These are phyloP conservation scores for Cetonia aurata DNA, from an alignment of 2,888 invertebrate species.

Conservation along the genomic window DNA sequence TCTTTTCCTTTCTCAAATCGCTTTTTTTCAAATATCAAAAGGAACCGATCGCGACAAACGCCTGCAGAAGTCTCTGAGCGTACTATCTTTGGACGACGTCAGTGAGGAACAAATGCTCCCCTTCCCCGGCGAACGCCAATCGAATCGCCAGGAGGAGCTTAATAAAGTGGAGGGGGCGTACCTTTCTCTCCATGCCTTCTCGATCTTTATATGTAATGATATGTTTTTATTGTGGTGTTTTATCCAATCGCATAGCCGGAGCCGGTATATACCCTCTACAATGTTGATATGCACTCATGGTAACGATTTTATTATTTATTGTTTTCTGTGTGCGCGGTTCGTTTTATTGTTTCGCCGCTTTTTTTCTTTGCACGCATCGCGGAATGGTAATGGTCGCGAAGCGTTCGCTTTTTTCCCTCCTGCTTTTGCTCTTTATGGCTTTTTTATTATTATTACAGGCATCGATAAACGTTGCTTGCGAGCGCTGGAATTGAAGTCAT, in stretches of 20 bases:
- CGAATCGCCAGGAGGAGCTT: conserved; percentile 61
- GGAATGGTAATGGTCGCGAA: conserved; percentile 20
- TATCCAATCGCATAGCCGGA: conserved; percentile 61
- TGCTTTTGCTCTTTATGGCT: conserved; percentile 11
- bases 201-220: conserved; percentile 60
- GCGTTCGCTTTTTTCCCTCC: conserved; percentile 7
- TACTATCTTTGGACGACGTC: conserved; percentile 42
- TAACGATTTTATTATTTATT: conserved; percentile 44
- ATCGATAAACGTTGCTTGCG: too few species aligned
- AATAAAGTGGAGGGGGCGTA: conserved; percentile 61
- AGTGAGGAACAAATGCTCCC: conserved; percentile 37
- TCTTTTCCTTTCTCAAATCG: conserved; percentile 13
- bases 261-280: conserved; percentile 51
- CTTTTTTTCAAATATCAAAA: conserved; percentile 33
- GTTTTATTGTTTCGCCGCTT: conserved; percentile 23
- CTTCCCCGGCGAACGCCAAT: conserved; percentile 54
- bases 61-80: conserved; percentile 37
- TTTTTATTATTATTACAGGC: conserved; percentile 2
- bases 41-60: conserved; percentile 38
- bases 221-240: conserved; percentile 63
- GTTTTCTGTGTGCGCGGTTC: conserved; percentile 34
- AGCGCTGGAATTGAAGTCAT: too few species aligned
- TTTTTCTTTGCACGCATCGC: conserved; percentile 33
- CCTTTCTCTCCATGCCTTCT: conserved; percentile 51
- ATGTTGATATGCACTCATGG: conserved; percentile 53